phyloP scores from a whole-genome alignment of 2,797 vertebrate species.

The Sylvilagus floridanus region DNA sequence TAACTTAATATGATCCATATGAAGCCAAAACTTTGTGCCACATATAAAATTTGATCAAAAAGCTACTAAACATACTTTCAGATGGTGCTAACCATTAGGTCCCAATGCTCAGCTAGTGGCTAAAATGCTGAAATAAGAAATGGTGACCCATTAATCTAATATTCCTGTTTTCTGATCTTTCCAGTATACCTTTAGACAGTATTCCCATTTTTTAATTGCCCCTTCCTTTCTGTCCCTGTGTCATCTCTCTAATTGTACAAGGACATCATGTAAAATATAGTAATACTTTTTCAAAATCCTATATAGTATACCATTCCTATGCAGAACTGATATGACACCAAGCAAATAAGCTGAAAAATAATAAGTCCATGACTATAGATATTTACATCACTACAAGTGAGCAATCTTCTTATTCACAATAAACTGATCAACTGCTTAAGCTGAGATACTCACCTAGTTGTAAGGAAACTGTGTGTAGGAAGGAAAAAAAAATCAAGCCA shows the following conservation, averaged over 20 bases:
- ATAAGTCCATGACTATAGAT: not conserved
- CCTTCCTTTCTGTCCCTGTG: not conserved
- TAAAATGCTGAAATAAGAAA: not conserved
- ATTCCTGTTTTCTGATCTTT: not conserved
- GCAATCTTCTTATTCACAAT: not conserved
- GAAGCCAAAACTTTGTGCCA: not conserved
- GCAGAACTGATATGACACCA: not conserved
- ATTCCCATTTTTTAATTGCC: not conserved
- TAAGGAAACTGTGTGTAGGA: not conserved
- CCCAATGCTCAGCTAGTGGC: not conserved
- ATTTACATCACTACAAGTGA: not conserved
- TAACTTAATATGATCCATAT: not conserved
- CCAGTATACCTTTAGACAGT: not conserved
- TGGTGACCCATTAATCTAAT: not conserved
- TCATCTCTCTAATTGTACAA: not conserved
- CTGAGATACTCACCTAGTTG: not conserved
- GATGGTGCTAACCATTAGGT: not conserved
- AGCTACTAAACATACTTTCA: not conserved
- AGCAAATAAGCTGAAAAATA: not conserved
- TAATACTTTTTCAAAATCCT: not conserved
- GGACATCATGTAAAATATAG: not conserved
- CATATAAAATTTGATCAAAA: not conserved
- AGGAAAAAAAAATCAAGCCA: not conserved
- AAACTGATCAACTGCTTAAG: not conserved
- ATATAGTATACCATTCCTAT: not conserved